Conservation (phyloP, 2,888 invertebrate species). For the Euplagia quadripunctaria region DNA sequence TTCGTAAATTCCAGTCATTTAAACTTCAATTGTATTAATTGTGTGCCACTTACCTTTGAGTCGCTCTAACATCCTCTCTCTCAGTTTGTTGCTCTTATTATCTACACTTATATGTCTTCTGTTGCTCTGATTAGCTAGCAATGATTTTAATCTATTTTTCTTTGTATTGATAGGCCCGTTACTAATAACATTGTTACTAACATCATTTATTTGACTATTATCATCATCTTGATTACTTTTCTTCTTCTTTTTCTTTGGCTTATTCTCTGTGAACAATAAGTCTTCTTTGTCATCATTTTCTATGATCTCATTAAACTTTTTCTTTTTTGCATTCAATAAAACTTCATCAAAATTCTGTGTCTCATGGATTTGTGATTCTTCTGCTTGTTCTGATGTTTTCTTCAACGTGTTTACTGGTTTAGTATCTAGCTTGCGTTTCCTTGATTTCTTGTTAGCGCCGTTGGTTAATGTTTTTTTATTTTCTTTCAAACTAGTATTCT, state of each 20-base stretch:
- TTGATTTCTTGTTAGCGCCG: constrained; percentile 18
- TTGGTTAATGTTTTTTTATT: constrained; percentile 30
- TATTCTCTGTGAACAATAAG: constrained; percentile 53
- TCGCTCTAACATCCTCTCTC: constrained; percentile 90
- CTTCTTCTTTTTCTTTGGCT: constrained; percentile 40
- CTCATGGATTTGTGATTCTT: constrained; percentile 49
- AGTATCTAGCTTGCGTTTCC: constrained; percentile 38
- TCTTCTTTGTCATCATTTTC: constrained; percentile 64
- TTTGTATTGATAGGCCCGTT: constrained; percentile 48
- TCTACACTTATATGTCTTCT: constrained; percentile 62
- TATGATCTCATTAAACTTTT: constrained; percentile 65
- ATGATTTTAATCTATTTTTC: constrained; percentile 62
- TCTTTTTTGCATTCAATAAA: constrained; percentile 68
- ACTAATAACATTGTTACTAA: constrained; percentile 23
- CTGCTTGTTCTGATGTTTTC: constrained; percentile 36
- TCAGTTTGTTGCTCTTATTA: constrained; percentile 70
- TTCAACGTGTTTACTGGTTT: constrained; percentile 32
- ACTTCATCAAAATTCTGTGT: constrained; percentile 67
- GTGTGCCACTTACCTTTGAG: constrained; percentile 84
- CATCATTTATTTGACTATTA: constrained; percentile 3
- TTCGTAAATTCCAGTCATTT: too few species aligned
- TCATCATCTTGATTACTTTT: constrained; percentile 26
- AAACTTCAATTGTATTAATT: too few species aligned
- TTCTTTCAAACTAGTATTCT: constrained; percentile 32
- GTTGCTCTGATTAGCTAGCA: constrained; percentile 55